Percentiles rank a stretch among this genome's conserved stretches.
These are phyloP conservation scores for Pristionchus pacificus DNA, from an alignment of 1,140 invertebrate species.

Conservation along the genomic window DNA sequence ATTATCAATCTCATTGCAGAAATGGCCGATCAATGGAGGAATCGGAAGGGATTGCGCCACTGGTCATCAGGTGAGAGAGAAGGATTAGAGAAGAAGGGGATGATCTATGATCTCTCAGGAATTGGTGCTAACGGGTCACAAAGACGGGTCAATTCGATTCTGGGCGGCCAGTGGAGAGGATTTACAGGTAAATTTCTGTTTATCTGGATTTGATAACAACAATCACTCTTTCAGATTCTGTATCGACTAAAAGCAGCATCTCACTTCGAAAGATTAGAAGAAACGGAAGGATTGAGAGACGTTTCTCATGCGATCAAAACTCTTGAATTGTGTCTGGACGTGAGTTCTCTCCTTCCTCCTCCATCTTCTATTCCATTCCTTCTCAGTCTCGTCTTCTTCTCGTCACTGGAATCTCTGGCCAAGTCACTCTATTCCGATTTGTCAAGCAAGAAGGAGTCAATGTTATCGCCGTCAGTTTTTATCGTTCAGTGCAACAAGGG, in stretches of 20 bases:
- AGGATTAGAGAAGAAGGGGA: too few species aligned
- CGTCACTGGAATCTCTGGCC: conserved; percentile 80
- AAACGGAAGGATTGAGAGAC: conserved; percentile 66
- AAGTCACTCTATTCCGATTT: conserved; percentile 91
- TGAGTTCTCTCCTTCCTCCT: too few species aligned
- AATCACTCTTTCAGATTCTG: conserved; percentile 69
- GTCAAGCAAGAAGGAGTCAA: conserved; percentile 79
- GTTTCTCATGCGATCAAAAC: conserved; percentile 89
- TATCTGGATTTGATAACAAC: background rate
- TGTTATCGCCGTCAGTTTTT: conserved; percentile 73
- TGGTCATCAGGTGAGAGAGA: conserved; percentile 41
- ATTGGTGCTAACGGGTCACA: conserved; percentile 54
- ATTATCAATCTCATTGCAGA: too few species aligned
- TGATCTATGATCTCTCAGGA: too few species aligned
- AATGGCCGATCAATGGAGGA: conserved; percentile 51
- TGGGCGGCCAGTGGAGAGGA: conserved; percentile 58
- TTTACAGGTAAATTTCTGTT: conserved; percentile 58
- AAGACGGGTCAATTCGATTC: conserved; percentile 56
- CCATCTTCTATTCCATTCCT: too few species aligned
- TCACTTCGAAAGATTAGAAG: conserved; percentile 71
- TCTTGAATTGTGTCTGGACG: conserved; percentile 82
- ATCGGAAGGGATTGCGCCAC: conserved; percentile 54
- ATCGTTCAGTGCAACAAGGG: background rate
- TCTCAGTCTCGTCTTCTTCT: conserved; percentile 73
- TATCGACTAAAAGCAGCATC: conserved; percentile 97